Evolutionary conservation across 2,797 vertebrate species (phyloP).

Genomic region (Sylvilagus floridanus): DNA sequence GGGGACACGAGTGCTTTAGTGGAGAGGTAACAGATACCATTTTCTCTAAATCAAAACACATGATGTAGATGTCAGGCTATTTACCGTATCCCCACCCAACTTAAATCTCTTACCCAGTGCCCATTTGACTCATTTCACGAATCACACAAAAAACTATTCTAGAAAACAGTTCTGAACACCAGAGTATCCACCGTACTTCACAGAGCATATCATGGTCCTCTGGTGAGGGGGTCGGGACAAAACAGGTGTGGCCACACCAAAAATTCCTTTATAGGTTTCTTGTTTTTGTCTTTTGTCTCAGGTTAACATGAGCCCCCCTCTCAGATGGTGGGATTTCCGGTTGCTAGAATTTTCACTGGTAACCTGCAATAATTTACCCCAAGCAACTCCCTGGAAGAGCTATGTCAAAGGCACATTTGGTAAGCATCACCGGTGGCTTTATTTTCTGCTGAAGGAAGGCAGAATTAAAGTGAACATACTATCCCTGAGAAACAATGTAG

Average conservation of each 20-base stretch:
- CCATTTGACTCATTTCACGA: not conserved
- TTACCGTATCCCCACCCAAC: not conserved
- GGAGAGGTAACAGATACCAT: not conserved
- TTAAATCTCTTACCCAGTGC: not conserved
- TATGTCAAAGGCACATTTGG: not conserved
- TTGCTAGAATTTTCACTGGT: not conserved
- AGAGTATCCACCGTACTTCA: not conserved
- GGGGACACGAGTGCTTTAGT: slow-evolving; percentile 9
- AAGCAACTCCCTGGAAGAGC: not conserved
- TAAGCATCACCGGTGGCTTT: not conserved
- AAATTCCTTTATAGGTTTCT: not conserved
- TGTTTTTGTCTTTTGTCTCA: not conserved
- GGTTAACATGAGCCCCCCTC: not conserved
- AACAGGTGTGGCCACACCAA: not conserved
- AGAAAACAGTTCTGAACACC: not conserved
- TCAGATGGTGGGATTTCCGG: not conserved
- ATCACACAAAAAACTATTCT: not conserved
- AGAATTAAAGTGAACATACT: slow-evolving; percentile 12
- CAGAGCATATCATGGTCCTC: not conserved
- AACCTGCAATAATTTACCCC: not conserved
- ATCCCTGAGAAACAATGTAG: not conserved
- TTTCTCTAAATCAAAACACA: not conserved
- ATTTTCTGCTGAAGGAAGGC: not conserved
- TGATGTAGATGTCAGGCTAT: not conserved
- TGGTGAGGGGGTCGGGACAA: accelerated